Conservation (phyloP, 2,113 vertebrate species). For the Columbina picui region DNA sequence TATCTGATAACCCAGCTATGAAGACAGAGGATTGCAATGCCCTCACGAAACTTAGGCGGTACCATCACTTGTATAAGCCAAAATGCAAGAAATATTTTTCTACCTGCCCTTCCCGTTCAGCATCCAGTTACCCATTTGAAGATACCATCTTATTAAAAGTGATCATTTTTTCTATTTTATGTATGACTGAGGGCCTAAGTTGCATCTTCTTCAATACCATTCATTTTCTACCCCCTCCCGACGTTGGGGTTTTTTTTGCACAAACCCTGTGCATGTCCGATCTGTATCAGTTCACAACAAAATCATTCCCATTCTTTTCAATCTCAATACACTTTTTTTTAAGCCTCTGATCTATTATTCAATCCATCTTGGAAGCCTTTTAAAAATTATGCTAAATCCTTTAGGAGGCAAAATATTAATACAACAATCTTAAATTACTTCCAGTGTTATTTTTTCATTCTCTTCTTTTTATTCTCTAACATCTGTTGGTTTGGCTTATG, state of each 20-base stretch:
- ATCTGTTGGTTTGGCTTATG: slow-evolving; percentile 1
- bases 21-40: background rate
- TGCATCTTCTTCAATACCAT: background rate
- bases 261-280: background rate
- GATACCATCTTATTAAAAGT: background rate
- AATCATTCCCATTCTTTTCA: background rate
- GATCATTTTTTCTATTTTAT: background rate
- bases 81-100: background rate
- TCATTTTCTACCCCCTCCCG: accelerated
- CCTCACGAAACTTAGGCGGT: background rate
- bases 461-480: background rate
- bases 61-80: background rate
- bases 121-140: background rate
- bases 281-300: background rate
- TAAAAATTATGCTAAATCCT: background rate
- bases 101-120: background rate
- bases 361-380: background rate
- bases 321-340: background rate
- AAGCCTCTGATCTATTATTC: slow-evolving; percentile 27
- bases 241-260: background rate
- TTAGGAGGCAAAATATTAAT: slow-evolving; percentile 4
- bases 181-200: background rate
- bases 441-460: background rate
- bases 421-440: slow-evolving; percentile 8
- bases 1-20: background rate